Base-by-base conservation (phyloP, 2,888 invertebrate species). In the Reticulitermes lucifugus region DNA sequence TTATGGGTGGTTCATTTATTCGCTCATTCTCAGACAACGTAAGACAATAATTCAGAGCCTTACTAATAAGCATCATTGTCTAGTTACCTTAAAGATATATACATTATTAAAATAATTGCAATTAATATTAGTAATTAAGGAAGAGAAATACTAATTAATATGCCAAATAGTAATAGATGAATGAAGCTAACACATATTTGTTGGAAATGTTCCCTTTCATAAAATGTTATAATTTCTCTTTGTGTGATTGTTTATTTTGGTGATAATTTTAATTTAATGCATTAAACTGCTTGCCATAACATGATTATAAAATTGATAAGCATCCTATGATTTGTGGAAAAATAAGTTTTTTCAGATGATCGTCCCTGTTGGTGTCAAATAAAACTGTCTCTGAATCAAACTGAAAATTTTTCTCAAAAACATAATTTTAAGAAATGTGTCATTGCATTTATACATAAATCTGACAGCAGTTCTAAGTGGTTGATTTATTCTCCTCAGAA, bases 1-100 rank as follows among this genome's bases (percentile, higher is more conserved):
- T 77, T 41, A n/a, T 22, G 70, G 35, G 70, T 65, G 65, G 41
- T 80, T 80, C 80, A 80, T 80, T 80, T 59, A 80, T 80, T 65
- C n/a, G 81, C 83, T 79, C 79, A 80, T 81, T 35, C 55, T 81
- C 71, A 81, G 79, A 83, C 77, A 87, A 87, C 87, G 86, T 86
- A 87, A 86, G 87, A 87, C 87, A 87, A 87, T 87, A 87, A 87
- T 87, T 85, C 80, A 86, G 65, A 87, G 87, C 87, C 87, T 87
- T 87, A 87, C 83, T 43, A 83, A 79, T 85, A 81, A 65, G 81
- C 59, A 77, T 77, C 51, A 77, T 77, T 43, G 25, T 77, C 43
- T 22, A 46, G 77, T 77, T 46, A 77, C n/a, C 46, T 46, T 46
- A 41, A 77, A 77, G 77, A 51, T 77, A 10, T 12, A 29, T 35